A percentile compares a stretch with the other conserved stretches of the same genome.
Evolutionary conservation across 2,113 vertebrate genomes (phyloP).

Genomic region (Baryphthengus martii): DNA sequence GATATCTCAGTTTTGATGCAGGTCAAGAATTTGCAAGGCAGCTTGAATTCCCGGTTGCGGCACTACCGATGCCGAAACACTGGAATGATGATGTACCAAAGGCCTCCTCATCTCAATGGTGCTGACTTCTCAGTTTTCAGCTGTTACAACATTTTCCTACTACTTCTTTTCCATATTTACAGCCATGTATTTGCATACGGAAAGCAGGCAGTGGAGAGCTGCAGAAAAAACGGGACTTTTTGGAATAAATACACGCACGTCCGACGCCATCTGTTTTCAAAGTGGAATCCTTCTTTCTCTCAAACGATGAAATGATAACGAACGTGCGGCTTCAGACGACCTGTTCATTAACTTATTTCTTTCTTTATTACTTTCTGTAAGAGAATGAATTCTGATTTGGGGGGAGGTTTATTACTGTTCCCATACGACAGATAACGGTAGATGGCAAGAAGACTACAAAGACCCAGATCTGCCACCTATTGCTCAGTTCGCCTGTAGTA

Average conservation of each 20-base stretch:
- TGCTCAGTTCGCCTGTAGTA: neutral
- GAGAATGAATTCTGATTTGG: neutral
- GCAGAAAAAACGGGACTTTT: neutral
- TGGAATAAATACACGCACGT: neutral
- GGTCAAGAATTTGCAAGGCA: neutral
- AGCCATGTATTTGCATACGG: neutral
- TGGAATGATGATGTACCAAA: neutral
- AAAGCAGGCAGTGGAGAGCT: neutral
- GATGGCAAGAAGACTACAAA: neutral
- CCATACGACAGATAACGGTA: neutral
- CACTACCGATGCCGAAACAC: fast-evolving
- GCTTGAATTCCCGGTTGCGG: neutral
- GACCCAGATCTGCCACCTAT: neutral
- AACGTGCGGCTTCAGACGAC: neutral
- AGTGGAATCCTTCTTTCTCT: neutral
- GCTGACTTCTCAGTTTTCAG: neutral
- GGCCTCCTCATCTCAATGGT: neutral
- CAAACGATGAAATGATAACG: neutral
- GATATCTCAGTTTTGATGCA: neutral
- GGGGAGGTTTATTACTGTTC: neutral
- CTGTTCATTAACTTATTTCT: conserved; percentile 33
- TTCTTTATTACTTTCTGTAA: neutral
- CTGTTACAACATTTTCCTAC: neutral
- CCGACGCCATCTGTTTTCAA: neutral
- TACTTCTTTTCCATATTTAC: neutral